Evolutionary conservation across 2,888 invertebrate genomes (phyloP), one percentile per base, ranked within the genome.

Genomic region (Drosophila setosimentum): DNA sequence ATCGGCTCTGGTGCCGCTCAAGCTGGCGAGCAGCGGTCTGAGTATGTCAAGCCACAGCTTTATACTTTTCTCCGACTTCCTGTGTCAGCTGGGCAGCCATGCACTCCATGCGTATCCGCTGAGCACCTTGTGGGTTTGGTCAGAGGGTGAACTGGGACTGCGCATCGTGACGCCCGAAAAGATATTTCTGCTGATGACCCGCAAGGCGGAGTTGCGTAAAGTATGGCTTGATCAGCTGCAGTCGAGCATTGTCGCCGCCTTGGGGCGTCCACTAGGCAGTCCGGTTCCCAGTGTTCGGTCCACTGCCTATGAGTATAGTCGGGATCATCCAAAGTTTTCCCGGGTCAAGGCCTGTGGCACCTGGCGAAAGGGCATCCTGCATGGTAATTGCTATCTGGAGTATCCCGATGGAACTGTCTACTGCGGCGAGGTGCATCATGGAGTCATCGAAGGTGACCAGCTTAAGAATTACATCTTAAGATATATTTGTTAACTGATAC

Each of bases 321-420:
- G 92, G 61, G 97, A 96, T 91, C 95, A 95, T 91, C 92, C 94
- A 0, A 94, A 95, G 85, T 97, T 95, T 88, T 96, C 97, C 91
- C 96, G 96, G 81, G 96, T 97, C 0, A 96, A 95, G 76, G 98
- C 97, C 83, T 95, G 94, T 61, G 98, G 97, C 0, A 94, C 96
- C 67, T 98, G 98, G 98, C 87, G 90, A 4, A 96, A 96, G 90
- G 97, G 97, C 0, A 96, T 97, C 91, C 94, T 97, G 88, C 97
- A 98, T 91, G 98, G 98, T 0, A 94, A 94, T 91, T 98, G 98
- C 6, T 96, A 96, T 91, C 92, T 98, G 69, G 96, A 96, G 88
- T 98, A 97, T 96, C 94, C 95, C 1, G 97, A 97, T 93, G 97
- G 97, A 1, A 95, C 95, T 86, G 94, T 95, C 63, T 98, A 97